These are phyloP conservation scores for Dascyllus trimaculatus DNA, from an alignment of 2,113 vertebrate genomes.

Conservation along the genomic window DNA sequence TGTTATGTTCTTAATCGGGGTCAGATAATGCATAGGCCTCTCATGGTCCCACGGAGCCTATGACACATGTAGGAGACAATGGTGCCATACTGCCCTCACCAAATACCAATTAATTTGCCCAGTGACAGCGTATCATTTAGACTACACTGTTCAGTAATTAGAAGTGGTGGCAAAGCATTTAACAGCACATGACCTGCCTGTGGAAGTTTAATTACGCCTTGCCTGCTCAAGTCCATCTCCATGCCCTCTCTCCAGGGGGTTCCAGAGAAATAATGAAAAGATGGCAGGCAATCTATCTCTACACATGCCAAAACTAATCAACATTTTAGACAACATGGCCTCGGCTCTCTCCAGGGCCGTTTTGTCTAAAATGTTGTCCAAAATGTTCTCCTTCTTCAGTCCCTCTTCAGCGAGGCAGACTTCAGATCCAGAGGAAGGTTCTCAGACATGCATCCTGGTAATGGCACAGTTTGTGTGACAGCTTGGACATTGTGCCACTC, in stretches of 20 bases:
- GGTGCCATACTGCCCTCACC: constrained; percentile 66
- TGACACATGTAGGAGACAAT: constrained; percentile 70
- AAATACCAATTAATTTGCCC: constrained; percentile 74
- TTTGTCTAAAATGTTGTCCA: constrained; percentile 56
- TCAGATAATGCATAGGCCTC: constrained; percentile 56
- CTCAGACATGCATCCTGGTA: constrained; percentile 9
- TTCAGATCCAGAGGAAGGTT: constrained; percentile 33
- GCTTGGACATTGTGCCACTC: constrained; percentile 4
- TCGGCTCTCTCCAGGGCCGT: constrained; percentile 37
- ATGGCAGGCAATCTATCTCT: constrained; percentile 79
- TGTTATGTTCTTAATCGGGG: constrained; percentile 62
- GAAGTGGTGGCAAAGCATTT: constrained; percentile 78
- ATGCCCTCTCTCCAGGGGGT: constrained; percentile 73
- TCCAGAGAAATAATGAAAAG: constrained; percentile 74
- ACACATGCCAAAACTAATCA: constrained; percentile 78
- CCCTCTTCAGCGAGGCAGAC: constrained; percentile 26
- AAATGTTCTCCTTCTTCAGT: constrained; percentile 37
- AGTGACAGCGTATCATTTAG: constrained; percentile 77
- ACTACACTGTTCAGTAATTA: constrained; percentile 77
- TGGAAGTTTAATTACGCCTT: constrained; percentile 82
- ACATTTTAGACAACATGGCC: constrained; percentile 70
- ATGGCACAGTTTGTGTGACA: constrained; percentile 29
- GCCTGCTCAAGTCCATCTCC: constrained; percentile 68
- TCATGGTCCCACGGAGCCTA: constrained; percentile 47
- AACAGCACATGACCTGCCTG: constrained; percentile 77